phyloP scores from a whole-genome alignment of 2,888 invertebrate genomes.

The Pardosa pseudoannulata region DNA sequence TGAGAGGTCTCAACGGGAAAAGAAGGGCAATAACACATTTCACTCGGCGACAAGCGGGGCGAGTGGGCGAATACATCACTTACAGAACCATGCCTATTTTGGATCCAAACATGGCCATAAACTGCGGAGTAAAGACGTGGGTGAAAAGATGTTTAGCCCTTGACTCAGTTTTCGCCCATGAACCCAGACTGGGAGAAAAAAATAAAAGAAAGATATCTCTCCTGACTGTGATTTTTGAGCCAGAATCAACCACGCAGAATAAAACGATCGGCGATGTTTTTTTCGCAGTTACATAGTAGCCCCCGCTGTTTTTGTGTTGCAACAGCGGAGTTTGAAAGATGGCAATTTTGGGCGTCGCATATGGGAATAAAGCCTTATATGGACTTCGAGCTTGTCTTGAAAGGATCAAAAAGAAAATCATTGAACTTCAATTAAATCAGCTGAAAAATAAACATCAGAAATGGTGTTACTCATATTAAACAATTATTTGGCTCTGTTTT shows the following conservation, averaged over 20 bases:
- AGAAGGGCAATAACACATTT: constrained; percentile 49
- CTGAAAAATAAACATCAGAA: too few species aligned
- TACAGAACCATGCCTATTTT: constrained; percentile 17
- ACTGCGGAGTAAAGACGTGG: background rate
- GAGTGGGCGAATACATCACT: constrained; percentile 26
- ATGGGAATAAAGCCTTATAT: too few species aligned
- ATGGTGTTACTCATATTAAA: too few species aligned
- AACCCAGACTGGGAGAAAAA: background rate
- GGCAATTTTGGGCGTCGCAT: too few species aligned
- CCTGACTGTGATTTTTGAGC: background rate
- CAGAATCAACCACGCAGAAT: background rate
- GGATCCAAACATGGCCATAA: constrained; percentile 63
- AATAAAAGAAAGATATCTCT: background rate
- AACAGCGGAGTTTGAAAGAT: too few species aligned
- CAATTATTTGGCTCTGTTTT: too few species aligned
- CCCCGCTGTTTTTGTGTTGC: too few species aligned
- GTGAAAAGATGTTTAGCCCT: background rate
- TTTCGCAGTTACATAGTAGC: too few species aligned
- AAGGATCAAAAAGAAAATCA: too few species aligned
- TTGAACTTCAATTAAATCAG: too few species aligned
- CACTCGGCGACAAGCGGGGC: constrained; percentile 4
- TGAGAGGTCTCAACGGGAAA: background rate
- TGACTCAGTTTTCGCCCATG: constrained; percentile 6
- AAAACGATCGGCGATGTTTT: too few species aligned
- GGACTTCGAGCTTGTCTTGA: too few species aligned